Conservation (phyloP, 2,797 vertebrate species). For the Spondyliosoma cantharus region DNA sequence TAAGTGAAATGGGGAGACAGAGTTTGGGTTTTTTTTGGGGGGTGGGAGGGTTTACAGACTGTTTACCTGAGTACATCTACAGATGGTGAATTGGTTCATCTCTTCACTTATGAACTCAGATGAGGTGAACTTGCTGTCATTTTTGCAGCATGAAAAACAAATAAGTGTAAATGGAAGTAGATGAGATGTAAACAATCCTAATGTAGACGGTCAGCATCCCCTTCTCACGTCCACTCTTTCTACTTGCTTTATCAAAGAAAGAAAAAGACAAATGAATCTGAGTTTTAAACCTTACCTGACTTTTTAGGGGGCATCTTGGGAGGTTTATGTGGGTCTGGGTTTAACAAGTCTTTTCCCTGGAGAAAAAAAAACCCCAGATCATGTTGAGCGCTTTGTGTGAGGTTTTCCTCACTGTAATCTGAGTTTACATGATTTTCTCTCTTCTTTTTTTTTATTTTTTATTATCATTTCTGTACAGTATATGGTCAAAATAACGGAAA, state of each 20-base stretch:
- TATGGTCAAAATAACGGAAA: slow-evolving; percentile 61
- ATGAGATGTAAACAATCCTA: slow-evolving; percentile 16
- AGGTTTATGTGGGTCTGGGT: slow-evolving; percentile 62
- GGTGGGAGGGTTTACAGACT: background rate
- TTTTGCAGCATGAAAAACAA: slow-evolving; percentile 19
- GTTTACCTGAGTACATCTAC: slow-evolving; percentile 31
- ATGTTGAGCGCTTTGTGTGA: slow-evolving; percentile 54
- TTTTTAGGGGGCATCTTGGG: background rate
- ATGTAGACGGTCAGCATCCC: background rate
- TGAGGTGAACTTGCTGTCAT: slow-evolving; percentile 7
- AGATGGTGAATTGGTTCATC: slow-evolving; percentile 19
- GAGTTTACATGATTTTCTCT: slow-evolving; percentile 62
- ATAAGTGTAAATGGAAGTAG: slow-evolving; percentile 10
- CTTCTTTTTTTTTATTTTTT: slow-evolving; percentile 7
- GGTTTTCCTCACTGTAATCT: slow-evolving; percentile 53
- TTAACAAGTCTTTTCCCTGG: slow-evolving; percentile 32
- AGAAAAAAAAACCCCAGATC: slow-evolving; percentile 34
- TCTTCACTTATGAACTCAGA: slow-evolving; percentile 11
- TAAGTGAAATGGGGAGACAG: slow-evolving; percentile 4
- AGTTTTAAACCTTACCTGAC: slow-evolving; percentile 19
- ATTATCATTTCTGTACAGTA: slow-evolving; percentile 44
- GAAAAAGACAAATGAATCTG: slow-evolving; percentile 21
- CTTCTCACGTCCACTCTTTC: slow-evolving; percentile 4
- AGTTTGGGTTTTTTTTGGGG: background rate
- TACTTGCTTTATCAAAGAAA: background rate